Evolutionary conservation across 2,797 vertebrate species (phyloP).

Genomic region (Eutrigla gurnardus): DNA sequence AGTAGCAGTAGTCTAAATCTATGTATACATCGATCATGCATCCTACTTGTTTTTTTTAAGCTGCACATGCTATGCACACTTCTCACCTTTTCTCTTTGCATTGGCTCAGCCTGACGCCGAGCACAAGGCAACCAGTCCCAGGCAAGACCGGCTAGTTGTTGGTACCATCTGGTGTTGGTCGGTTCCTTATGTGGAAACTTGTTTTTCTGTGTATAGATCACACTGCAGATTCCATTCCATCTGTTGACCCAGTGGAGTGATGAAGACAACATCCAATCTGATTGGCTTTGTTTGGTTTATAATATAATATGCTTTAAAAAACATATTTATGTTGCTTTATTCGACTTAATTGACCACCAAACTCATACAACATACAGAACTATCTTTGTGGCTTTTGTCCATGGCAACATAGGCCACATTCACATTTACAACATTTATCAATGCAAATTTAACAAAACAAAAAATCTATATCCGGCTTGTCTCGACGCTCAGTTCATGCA

Average conservation of each 20-base stretch:
- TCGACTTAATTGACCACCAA: not conserved
- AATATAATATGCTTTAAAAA: too few species aligned
- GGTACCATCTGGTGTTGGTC: conserved; percentile 53
- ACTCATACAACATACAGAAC: not conserved
- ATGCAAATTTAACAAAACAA: conserved; percentile 4
- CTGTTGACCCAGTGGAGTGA: conserved; percentile 19
- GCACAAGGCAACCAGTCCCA: conserved; percentile 19
- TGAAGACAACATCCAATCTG: conserved; percentile 6
- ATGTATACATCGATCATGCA: not conserved
- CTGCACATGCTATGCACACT: conserved; percentile 25
- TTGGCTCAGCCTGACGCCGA: conserved; percentile 6
- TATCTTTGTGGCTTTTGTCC: not conserved
- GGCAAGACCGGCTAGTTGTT: conserved; percentile 15
- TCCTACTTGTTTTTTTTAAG: too few species aligned
- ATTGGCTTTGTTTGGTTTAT: not conserved
- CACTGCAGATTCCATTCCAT: conserved; percentile 39
- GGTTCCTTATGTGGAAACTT: conserved; percentile 31
- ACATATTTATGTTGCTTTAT: not conserved
- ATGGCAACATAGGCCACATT: not conserved
- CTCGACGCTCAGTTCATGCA: conserved; percentile 19
- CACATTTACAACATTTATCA: not conserved
- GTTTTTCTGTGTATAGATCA: conserved; percentile 36
- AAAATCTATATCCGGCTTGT: not conserved
- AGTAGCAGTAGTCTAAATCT: not conserved
- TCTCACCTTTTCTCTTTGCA: conserved; percentile 46